phyloP scores from a whole-genome alignment of 2,113 vertebrate species.

The Noturus placidus region DNA sequence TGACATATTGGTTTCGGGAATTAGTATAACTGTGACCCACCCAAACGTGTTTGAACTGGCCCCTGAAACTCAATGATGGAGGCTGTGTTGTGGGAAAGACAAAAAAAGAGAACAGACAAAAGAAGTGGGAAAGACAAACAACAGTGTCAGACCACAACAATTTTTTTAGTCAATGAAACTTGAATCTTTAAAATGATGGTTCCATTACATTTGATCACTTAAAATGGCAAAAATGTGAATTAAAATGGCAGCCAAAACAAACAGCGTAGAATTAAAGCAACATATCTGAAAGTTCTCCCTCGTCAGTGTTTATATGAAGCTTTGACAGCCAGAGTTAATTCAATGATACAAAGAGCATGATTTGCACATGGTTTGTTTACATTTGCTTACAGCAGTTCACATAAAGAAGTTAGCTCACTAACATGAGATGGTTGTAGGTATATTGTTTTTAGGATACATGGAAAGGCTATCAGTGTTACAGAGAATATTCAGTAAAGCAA shows the following conservation, averaged over 20 bases:
- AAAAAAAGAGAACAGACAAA: slow-evolving; percentile 20
- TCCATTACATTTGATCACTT: background rate
- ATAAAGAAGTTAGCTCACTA: background rate
- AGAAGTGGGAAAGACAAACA: background rate
- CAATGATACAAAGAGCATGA: background rate
- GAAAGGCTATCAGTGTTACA: background rate
- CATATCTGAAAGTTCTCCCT: background rate
- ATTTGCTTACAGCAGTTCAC: background rate
- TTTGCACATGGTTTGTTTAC: background rate
- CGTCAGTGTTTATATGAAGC: background rate
- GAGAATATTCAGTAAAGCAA: background rate
- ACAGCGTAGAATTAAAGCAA: background rate
- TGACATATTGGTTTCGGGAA: slow-evolving; percentile 55
- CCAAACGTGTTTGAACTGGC: slow-evolving; percentile 63
- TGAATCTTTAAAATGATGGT: background rate
- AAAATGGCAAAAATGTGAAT: background rate
- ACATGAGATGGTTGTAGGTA: background rate
- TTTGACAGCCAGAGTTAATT: background rate
- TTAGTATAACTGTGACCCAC: slow-evolving; percentile 55
- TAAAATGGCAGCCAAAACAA: background rate
- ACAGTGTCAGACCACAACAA: background rate
- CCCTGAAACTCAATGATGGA: slow-evolving; percentile 52
- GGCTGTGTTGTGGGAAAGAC: slow-evolving; percentile 56
- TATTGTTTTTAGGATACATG: background rate
- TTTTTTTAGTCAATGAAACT: background rate